phyloP scores from a whole-genome alignment of 2,888 invertebrate genomes.

The Norana najaformis region DNA sequence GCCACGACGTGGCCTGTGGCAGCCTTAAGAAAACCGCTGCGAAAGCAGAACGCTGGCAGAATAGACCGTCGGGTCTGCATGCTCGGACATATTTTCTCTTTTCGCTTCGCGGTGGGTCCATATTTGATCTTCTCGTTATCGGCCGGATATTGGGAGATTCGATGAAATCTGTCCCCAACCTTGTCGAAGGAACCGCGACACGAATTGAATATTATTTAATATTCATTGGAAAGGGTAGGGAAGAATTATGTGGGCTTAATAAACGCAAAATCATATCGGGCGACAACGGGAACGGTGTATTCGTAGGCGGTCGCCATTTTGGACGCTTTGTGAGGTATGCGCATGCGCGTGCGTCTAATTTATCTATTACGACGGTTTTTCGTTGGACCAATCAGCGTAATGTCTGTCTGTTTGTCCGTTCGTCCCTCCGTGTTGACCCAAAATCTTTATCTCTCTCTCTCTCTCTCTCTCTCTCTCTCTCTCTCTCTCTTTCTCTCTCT shows the following conservation, averaged over 20 bases:
- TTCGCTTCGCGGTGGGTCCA: not conserved
- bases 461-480: no score
- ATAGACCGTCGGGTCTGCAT: not conserved
- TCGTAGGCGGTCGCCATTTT: not conserved
- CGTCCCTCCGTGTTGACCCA: no score
- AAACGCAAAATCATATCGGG: not conserved
- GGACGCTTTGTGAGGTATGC: not conserved
- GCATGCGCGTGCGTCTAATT: not conserved
- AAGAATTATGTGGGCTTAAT: not conserved
- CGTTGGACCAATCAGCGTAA: not conserved
- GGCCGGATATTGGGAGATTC: conserved; percentile 14
- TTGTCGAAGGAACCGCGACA: not conserved
- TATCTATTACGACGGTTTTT: not conserved
- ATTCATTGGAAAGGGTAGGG: not conserved
- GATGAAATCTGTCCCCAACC: not conserved
- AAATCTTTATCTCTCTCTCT: no score
- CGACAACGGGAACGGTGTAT: not conserved
- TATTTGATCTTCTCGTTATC: conserved; percentile 15
- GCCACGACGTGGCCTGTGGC: not conserved
- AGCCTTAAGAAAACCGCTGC: not conserved
- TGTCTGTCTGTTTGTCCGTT: not conserved
- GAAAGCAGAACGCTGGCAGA: not conserved
- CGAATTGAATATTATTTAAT: conserved; percentile 15
- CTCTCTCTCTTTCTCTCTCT: no score
- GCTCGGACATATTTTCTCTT: not conserved